These are phyloP conservation scores for Kryptolebias marmoratus DNA, from an alignment of 2,113 vertebrate genomes.

Conservation along the genomic window DNA sequence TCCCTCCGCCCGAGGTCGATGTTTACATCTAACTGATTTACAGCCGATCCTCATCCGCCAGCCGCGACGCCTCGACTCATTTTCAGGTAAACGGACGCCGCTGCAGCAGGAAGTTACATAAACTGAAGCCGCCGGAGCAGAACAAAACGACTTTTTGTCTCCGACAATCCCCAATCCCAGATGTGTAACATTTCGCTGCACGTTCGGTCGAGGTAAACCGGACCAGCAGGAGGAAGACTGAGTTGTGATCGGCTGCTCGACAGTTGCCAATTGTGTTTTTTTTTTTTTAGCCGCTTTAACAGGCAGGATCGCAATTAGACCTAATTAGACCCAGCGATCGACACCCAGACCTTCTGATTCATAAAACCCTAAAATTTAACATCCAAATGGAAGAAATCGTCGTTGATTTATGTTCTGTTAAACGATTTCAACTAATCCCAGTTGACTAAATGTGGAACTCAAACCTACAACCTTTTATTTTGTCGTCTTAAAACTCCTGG, in stretches of 20 bases:
- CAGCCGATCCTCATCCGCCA: slow-evolving; percentile 19
- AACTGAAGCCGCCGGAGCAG: neutral
- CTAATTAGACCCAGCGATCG: neutral
- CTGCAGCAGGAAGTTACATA: neutral
- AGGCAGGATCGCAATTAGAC: neutral
- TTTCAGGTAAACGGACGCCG: neutral
- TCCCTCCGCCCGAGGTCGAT: neutral
- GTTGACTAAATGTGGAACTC: no score
- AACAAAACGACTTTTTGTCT: no score
- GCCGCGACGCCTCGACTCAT: neutral
- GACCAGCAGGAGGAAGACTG: neutral
- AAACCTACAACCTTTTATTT: no score
- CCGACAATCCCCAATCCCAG: no score
- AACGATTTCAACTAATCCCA: no score
- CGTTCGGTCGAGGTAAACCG: no score
- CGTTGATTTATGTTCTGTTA: no score
- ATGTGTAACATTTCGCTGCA: no score
- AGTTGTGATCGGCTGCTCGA: no score
- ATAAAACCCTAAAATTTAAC: no score
- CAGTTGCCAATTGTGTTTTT: neutral
- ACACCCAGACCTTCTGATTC: neutral
- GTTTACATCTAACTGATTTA: slow-evolving; percentile 6
- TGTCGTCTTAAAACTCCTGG: no score
- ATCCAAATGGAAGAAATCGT: no score
- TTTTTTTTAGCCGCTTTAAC: neutral